Percentiles rank a stretch among this genome's conserved stretches.
Conservation (phyloP, 2,888 invertebrate genomes). For the Dryobotodes eremita region DNA sequence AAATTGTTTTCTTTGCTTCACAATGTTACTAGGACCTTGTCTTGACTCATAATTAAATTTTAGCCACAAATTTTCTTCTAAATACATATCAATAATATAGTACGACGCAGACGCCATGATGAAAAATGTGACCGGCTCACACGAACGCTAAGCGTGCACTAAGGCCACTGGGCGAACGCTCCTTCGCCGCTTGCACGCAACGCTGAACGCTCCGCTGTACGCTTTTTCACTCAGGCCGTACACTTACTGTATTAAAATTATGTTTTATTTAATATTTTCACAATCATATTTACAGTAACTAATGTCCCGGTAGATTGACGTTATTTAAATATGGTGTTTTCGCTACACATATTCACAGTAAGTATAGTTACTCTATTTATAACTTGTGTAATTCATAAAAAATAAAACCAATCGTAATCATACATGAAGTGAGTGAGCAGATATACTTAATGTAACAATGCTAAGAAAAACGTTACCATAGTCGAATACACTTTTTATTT, state of each 20-base stretch:
- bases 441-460: constrained; percentile 8
- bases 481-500: constrained; percentile 1
- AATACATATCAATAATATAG: too few relatives aligned
- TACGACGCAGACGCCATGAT: too few relatives aligned
- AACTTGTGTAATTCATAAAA: neutral
- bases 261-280: neutral
- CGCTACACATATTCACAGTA: constrained; percentile 9
- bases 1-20: too few relatives aligned
- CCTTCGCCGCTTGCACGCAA: too few relatives aligned
- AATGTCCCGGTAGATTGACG: constrained; percentile 8
- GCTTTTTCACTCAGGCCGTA: too few relatives aligned
- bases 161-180: too few relatives aligned
- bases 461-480: constrained; percentile 7
- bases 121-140: too few relatives aligned
- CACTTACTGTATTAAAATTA: neutral
- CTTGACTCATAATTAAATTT: too few relatives aligned
- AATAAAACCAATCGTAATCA: neutral
- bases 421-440: constrained; percentile 2
- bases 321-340: constrained; percentile 7
- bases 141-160: too few relatives aligned
- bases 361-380: constrained; percentile 6
- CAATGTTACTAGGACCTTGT: too few relatives aligned
- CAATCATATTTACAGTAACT: constrained; percentile 22
- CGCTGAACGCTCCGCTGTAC: too few relatives aligned
- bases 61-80: too few relatives aligned